Conservation (phyloP, 2,888 invertebrate genomes). For the Leptinotarsa haldemani region DNA sequence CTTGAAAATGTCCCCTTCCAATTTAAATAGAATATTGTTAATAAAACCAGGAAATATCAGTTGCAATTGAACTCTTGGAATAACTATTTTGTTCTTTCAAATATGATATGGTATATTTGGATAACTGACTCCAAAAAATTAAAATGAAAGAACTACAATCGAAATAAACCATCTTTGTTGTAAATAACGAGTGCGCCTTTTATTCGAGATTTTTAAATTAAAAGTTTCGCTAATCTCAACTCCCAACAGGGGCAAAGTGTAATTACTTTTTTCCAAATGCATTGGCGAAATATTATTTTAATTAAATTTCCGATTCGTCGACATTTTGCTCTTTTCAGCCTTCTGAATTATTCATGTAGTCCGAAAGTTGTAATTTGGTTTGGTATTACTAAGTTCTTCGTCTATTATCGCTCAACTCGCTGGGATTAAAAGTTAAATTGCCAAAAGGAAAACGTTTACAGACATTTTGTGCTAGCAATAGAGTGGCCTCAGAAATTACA, state of each 20-base stretch:
- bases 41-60: too few relatives aligned
- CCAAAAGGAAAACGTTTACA: constrained; percentile 24
- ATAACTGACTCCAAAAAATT: too few relatives aligned
- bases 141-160: too few relatives aligned
- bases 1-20: too few relatives aligned
- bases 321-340: constrained; percentile 15
- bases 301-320: constrained; percentile 18
- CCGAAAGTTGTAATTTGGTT: constrained; percentile 22
- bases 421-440: constrained; percentile 25
- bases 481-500: constrained; percentile 14
- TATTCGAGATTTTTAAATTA: background rate
- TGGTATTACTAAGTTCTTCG: constrained; percentile 14
- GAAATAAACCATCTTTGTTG: background rate
- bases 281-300: constrained; percentile 11
- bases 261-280: constrained; percentile 9
- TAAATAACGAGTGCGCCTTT: background rate
- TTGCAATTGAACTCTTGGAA: too few relatives aligned
- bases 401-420: constrained; percentile 23
- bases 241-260: constrained; percentile 12
- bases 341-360: constrained; percentile 27
- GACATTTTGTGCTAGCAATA: constrained; percentile 14
- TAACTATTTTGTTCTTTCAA: too few relatives aligned
- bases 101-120: too few relatives aligned
- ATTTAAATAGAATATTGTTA: too few relatives aligned
- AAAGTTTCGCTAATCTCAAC: background rate